Base-by-base conservation (phyloP, 2,113 vertebrate species). In the Malurus melanocephalus region DNA sequence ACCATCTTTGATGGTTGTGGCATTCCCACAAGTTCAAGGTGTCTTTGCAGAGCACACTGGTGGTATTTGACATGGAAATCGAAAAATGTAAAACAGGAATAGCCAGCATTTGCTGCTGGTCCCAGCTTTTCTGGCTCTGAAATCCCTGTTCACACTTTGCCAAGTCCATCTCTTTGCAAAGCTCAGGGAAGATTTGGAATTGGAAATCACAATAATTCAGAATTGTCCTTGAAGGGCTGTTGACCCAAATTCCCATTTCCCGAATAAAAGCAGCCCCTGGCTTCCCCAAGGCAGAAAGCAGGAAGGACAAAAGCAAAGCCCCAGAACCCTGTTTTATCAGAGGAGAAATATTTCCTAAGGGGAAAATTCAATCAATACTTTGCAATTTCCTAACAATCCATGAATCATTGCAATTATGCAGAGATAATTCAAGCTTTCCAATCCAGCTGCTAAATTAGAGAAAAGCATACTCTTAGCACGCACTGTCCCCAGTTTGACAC, bases 361-460 rank as follows among this genome's bases (percentile, higher is more conserved):
- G 87, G 76, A 64, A 95, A 86, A 89, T 84, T 62, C 57, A 94
- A 93, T 96, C 97, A 95, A 91, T 96, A 93, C 66, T 95, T 95
- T 76, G 78, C 91, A 93, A 89, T 94, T 96, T 93, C 66, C 86
- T 86, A 85, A 89, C 88, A 94, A 93, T 88, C 84, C 87, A 90
- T 80, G 89, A 95, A 93, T 95, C 85, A 79, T 61, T 92, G 80
- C 76, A 90, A 78, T 93, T 96, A 96, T 59, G 32, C 84, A 92
- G 91, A 89, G 88, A 85, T 94, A 92, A 94, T 95, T 95, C 80
- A 51, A 92, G 94, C 85, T 92, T 97, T 94, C 93, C 93, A 96
- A 93, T 93, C 74, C 94, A 96, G 92, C 83, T 93, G 78, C 78
- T 88, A 83, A 92, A 93, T 92, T 69, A 85, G 51, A 95, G 87